phyloP scores from a whole-genome alignment of 2,113 vertebrate species.

The Tamias sibiricus region DNA sequence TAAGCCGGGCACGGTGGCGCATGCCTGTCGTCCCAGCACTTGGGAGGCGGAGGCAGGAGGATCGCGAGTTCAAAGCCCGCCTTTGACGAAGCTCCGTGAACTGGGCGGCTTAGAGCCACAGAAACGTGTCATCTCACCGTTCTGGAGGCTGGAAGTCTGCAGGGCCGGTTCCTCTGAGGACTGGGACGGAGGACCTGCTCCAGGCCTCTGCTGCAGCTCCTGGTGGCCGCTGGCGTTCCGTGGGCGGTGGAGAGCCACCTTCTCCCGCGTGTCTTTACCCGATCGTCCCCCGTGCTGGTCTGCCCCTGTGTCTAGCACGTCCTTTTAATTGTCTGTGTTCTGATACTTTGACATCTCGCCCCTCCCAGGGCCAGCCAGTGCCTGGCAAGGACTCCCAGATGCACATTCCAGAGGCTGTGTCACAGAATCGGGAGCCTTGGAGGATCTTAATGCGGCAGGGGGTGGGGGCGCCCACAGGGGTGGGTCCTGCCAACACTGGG shows the following conservation, averaged over 20 bases:
- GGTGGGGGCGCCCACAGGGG: background rate
- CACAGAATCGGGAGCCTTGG: background rate
- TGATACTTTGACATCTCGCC: background rate
- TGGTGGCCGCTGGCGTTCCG: background rate
- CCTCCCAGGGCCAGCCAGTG: background rate
- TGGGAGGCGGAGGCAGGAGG: too few species aligned
- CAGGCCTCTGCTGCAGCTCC: background rate
- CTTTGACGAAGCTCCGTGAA: too few species aligned
- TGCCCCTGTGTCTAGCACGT: background rate
- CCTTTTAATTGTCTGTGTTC: background rate
- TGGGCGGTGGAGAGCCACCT: background rate
- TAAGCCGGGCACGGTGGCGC: too few species aligned
- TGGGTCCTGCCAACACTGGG: background rate
- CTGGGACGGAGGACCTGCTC: background rate
- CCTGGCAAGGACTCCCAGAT: background rate
- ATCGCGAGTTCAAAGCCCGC: too few species aligned
- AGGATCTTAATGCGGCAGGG: background rate
- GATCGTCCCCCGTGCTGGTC: background rate
- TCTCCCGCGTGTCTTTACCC: background rate
- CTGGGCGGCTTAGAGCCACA: too few species aligned
- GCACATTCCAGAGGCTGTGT: background rate
- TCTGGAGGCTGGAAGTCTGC: background rate
- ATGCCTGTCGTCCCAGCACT: too few species aligned
- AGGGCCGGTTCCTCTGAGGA: background rate
- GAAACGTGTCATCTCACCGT: too few species aligned